Evolutionary conservation across 1,140 invertebrate species (phyloP), one percentile per base, ranked within the genome.

Genomic region (Dendrolimus kikuchii): DNA sequence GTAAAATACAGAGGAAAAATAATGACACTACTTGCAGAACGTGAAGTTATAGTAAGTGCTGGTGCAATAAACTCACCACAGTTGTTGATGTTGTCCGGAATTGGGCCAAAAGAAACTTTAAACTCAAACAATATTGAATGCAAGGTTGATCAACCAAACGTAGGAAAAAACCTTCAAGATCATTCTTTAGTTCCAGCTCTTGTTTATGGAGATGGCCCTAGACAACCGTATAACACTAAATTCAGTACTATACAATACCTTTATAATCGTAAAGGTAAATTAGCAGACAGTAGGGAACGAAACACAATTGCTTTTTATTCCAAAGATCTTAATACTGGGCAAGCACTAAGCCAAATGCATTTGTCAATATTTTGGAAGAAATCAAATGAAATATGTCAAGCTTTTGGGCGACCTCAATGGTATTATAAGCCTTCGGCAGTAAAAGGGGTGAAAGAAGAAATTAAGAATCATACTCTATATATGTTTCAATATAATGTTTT

Each of bases 141-240:
- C 23, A 23, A 23, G 23, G 3, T 23, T 23, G 23, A 23, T 23
- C 23, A 23, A 23, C 89, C 62, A 10, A 61, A 91, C 36, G 93
- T 94, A 2, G 93, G 93, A 0, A 66, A 89, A 38, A 94, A 94
- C 74, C 84, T 94, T 0, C 89, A 91, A 60, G 90, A 92, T 64
- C 90, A 92, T 40, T 37, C 59, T 42, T 42, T n/a, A 36, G 45
- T 69, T 7, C 64, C 65, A 36, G 48, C 75, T 5, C 45, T 56
- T 36, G 63, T 71, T 48, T 66, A 57, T 49, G 59, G 59, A 9
- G 56, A 67, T 46, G 42, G 59, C 39, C 54, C 53, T 6, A n/a
- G 9, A 9, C 23, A 49, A 49, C 36, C 23, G n/a, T 38, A 57
- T 39, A 8, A 62, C 10, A 38, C 43, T 40, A 43, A 51, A 23